phyloP scores from a whole-genome alignment of 1,140 invertebrate species.

The Macrocentrus cingulum region DNA sequence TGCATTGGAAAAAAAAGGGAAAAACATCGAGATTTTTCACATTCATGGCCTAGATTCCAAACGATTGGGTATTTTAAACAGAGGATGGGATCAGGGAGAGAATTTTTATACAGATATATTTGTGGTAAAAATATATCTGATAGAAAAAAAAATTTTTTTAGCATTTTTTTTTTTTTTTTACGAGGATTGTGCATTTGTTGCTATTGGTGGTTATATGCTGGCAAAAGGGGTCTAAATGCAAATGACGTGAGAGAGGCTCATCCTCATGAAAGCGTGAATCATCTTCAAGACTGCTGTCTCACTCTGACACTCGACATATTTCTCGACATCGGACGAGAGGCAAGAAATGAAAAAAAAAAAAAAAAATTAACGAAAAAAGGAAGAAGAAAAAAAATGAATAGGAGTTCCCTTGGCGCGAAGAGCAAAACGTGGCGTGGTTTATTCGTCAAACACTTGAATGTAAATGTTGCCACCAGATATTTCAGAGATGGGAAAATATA shows the following conservation, averaged over 20 bases:
- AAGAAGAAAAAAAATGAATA: background rate
- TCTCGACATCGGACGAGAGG: background rate
- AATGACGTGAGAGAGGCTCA: background rate
- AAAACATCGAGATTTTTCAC: conserved; percentile 9
- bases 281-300: too few relatives aligned
- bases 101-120: too few relatives aligned
- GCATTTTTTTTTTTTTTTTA: too few relatives aligned
- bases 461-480: conserved; percentile 35
- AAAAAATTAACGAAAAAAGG: background rate
- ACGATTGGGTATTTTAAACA: too few relatives aligned
- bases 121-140: too few relatives aligned
- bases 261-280: background rate
- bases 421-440: conserved; percentile 33
- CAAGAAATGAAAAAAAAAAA: too few relatives aligned
- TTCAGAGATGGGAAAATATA: too few relatives aligned
- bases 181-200: background rate
- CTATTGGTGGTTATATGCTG: conserved; percentile 5
- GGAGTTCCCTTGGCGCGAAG: background rate
- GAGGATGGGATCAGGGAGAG: too few relatives aligned
- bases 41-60: conserved; percentile 38
- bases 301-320: too few relatives aligned
- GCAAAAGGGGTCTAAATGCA: background rate
- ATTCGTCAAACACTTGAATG: conserved; percentile 49
- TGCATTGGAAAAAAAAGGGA: background rate
- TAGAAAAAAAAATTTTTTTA: too few relatives aligned